Evolutionary conservation across 2,888 invertebrate species (phyloP), one percentile per base, ranked within the genome.

Genomic region (Luffia ferchaultella): DNA sequence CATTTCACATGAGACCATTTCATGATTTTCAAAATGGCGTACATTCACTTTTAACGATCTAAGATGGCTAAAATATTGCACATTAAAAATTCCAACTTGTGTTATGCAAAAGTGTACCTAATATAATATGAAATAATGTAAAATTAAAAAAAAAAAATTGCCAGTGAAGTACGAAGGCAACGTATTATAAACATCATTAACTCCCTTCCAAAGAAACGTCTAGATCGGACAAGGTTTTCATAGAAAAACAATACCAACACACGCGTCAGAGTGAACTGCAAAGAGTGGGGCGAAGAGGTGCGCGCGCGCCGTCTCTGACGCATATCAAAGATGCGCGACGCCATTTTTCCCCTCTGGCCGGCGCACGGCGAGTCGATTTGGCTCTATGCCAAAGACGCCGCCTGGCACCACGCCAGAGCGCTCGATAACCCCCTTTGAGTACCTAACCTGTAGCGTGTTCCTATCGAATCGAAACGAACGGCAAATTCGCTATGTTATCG

Each of bases 251-350:
- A 30, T 30, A 30, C 12, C 30, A n/a, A n/a, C n/a, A n/a, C 30
- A 30, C 30, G 30, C 43, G 16, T 16, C 16, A 16, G 43, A 42
- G n/a, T 16, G 30, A 12, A 30, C 30, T 12, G 30, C 30, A 30
- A 30, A 58, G 60, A 59, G 55, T 55, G 55, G 54, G 55, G 54
- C 54, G 69, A 12, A 12, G 30, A 12, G 5, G 30, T 30, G 76
- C 73, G 74, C 69, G 69, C 72, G 76, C 66, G 63, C 71, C 19
- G 30, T 16, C 46, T 48, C 73, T 83, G 82, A 83, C 82, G 82
- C 82, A 83, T 82, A 77, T 77, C 73, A 69, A 74, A 82, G 80
- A 78, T 76, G 78, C 70, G 82, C 80, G 82, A 77, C 79, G 67
- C 67, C 68, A 70, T 76, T 80, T 80, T 73, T 54, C 80, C 79